Base-by-base conservation (phyloP, 2,797 vertebrate species). In the Gallinago nigripennis region DNA sequence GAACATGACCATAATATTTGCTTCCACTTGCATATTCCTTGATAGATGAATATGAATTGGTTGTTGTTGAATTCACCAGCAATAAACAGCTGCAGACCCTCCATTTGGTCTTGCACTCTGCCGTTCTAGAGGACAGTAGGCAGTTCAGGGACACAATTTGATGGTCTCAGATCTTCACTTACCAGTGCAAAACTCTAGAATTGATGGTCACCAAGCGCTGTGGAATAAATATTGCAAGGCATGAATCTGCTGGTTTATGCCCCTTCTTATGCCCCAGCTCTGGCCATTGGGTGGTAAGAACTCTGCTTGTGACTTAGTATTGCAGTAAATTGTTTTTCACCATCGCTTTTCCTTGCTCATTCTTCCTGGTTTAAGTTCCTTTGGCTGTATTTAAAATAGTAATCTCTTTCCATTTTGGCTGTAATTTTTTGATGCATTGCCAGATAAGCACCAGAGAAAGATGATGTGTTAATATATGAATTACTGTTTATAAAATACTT, bases 1-100 rank as follows among this genome's bases (percentile, higher is more conserved):
- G 96, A 97, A 90, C 75, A 95, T 75, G 95, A 92, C 97, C 96
- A 97, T 92, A 97, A 97, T 97, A 96, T 97, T 97, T 97, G 91
- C 91, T 95, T 94, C 66, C 66, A 95, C 94, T 96, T 96, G 80
- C 80, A 65, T 95, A 58, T 94, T 96, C 90, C 60, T 91, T 96
- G 95, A 96, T 93, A 87, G 89, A 73, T 93, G 96, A 94, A 94
- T 97, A 91, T 91, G 82, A 96, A 95, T 96, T 86, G 48, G 19
- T 92, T 31, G 79, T 78, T 91, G 56, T 90, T 88, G 88, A 85
- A 71, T 91, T 95, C 71, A 81, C 73, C 75, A 79, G 84, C 87
- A 90, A 60, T 92, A 92, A 94, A 90, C 79, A 95, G 89, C 82
- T 93, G 68, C 71, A 66, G 90, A 64, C 53, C 66, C 64, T 93